Percentiles rank a stretch among this genome's conserved stretches.
Conservation (phyloP, 2,797 vertebrate species). For the Nannoperca obscura region DNA sequence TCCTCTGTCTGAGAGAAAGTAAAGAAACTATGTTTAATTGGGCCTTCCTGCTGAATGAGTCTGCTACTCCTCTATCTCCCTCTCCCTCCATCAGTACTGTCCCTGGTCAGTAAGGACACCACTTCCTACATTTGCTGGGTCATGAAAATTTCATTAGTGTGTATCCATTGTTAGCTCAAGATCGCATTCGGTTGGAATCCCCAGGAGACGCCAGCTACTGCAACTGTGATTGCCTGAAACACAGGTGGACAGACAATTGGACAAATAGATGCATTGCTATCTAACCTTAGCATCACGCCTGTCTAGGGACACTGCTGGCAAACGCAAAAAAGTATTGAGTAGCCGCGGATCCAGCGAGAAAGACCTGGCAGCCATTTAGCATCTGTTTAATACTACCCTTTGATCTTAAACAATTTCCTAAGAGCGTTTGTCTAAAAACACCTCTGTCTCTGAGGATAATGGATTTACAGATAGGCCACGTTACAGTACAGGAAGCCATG, state of each 20-base stretch:
- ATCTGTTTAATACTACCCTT: slow-evolving; percentile 48
- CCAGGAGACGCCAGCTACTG: slow-evolving; percentile 40
- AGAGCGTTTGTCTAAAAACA: slow-evolving; percentile 50
- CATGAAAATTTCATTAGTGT: slow-evolving; percentile 70
- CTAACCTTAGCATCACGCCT: slow-evolving; percentile 15
- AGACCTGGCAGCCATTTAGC: slow-evolving; percentile 24
- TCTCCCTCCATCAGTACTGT: slow-evolving; percentile 9
- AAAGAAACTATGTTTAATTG: slow-evolving; percentile 21
- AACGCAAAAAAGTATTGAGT: slow-evolving; percentile 8
- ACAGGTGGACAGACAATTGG: slow-evolving; percentile 17
- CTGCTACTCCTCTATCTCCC: neutral
- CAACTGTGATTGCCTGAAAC: slow-evolving; percentile 50
- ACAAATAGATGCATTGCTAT: slow-evolving; percentile 31
- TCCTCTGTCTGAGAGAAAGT: slow-evolving; percentile 2
- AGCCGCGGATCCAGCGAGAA: neutral
- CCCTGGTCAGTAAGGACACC: slow-evolving; percentile 38
- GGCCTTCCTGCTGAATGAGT: slow-evolving; percentile 3
- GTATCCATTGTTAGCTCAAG: slow-evolving; percentile 55
- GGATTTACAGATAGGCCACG: slow-evolving; percentile 62
- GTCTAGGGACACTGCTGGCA: slow-evolving; percentile 6
- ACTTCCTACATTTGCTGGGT: slow-evolving; percentile 64
- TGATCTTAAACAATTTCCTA: slow-evolving; percentile 50
- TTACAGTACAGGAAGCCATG: slow-evolving; percentile 56
- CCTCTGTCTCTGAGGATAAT: slow-evolving; percentile 53
- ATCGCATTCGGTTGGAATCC: slow-evolving; percentile 52